phyloP scores from a whole-genome alignment of 1,140 invertebrate genomes.

The Andrena cerasifolii region DNA sequence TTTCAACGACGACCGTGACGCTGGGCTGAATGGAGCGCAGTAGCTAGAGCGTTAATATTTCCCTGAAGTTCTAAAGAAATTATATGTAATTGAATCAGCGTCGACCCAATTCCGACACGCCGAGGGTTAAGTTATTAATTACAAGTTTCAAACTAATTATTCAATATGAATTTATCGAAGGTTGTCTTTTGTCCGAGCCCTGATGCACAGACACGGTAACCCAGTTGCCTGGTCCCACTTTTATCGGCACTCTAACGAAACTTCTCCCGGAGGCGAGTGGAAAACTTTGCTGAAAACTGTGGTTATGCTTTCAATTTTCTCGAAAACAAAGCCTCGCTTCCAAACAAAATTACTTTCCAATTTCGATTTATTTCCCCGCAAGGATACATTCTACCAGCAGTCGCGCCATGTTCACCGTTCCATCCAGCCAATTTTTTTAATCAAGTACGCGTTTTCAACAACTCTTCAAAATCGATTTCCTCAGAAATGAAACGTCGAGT shows the following conservation, averaged over 20 bases:
- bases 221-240: not conserved
- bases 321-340: no score
- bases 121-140: slow-evolving; percentile 36
- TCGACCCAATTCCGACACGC: slow-evolving; percentile 13
- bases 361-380: no score
- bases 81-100: slow-evolving; percentile 34
- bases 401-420: no score
- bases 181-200: not conserved
- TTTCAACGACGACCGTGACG: not conserved
- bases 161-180: slow-evolving; percentile 33
- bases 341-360: no score
- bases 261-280: slow-evolving; percentile 1
- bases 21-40: not conserved
- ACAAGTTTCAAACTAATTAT: slow-evolving; percentile 33
- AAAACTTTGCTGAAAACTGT: slow-evolving; percentile 21
- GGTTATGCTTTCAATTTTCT: no score
- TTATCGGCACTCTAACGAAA: not conserved
- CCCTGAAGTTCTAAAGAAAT: slow-evolving; percentile 29
- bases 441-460: no score
- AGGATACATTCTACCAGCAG: no score
- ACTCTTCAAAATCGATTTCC: no score
- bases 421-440: no score
- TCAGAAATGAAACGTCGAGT: no score
- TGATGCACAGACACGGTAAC: not conserved
- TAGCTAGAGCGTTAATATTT: slow-evolving; percentile 3